Base-by-base conservation (phyloP, 2,888 invertebrate species). In the Campoletis raptor region DNA sequence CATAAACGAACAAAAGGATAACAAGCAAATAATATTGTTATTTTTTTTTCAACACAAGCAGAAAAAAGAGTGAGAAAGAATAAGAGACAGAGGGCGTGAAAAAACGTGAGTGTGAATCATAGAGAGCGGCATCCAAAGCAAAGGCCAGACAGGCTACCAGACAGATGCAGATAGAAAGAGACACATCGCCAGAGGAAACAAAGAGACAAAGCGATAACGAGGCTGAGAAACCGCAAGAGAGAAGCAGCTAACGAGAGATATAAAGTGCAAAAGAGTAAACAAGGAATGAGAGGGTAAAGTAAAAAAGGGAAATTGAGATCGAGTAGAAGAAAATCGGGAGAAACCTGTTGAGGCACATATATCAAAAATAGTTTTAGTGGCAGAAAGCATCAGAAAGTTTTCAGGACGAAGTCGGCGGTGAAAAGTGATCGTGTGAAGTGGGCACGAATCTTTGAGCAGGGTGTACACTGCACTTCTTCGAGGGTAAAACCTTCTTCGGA, bases 361-460 rank as follows among this genome's bases (percentile, higher is more conserved):
- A 15, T 42, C 15, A 21, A 45, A 40, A 70, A 70, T 45, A 70
- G 42, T 42, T 37, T 80, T 45, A 21, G 61, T 78, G 81, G 85
- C 61, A 79, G 78, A 76, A 30, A 79, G 78, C 18, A 66, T 70
- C 40, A 30, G 70, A 48, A 48, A 18, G 42, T 70, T 73, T 36
- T 57, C 45, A 76, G 61, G 64, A 61, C 36, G 48, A n/a, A 36
- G 57, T 76, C 61, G 42, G 21, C n/a, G 54, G 74, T 61, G 54
- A 15, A 24, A 42, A 57, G 61, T 40, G 76, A 30, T 42, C 42
- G 61, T 61, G 42, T 57, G 76, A 61, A 15, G 74, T 37, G 57
- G 74, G 24, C 45, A 64, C 64, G 77, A 77, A 66, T 77, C 66
- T 48, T 52, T 66, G 64, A 66, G 30, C 48, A 64, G 77, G 66